Evolutionary conservation across 1,140 invertebrate genomes (phyloP).

Genomic region (Teleopsis dalmanni): DNA sequence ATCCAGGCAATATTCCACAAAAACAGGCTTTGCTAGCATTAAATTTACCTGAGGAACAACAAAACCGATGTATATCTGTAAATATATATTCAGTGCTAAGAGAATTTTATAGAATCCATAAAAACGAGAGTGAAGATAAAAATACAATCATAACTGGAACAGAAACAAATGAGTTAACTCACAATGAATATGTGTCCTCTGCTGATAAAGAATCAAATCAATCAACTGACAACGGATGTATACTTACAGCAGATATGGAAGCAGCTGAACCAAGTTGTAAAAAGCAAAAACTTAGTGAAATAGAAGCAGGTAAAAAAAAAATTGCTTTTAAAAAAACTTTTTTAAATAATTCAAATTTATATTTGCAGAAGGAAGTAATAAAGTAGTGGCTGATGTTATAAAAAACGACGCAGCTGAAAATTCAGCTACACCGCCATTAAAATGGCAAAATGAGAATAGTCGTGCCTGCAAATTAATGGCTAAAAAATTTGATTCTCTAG

Average conservation of each 20-base stretch:
- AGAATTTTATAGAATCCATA: slow-evolving; percentile 54
- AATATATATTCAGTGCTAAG: slow-evolving; percentile 67
- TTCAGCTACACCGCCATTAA: slow-evolving; percentile 30
- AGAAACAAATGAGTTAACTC: slow-evolving; percentile 10
- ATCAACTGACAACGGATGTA: not conserved
- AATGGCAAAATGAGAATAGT: slow-evolving; percentile 60
- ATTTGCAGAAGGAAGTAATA: slow-evolving; percentile 11
- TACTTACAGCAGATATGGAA: slow-evolving; percentile 16
- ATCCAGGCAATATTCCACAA: slow-evolving; percentile 69
- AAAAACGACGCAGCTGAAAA: not conserved
- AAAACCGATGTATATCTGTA: slow-evolving; percentile 57
- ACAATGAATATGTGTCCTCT: too few species aligned
- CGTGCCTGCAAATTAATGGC: slow-evolving; percentile 51
- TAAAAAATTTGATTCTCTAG: slow-evolving; percentile 65
- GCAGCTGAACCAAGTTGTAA: slow-evolving; percentile 27
- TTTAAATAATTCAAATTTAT: slow-evolving; percentile 1
- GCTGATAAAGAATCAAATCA: not conserved
- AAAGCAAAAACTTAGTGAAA: slow-evolving; percentile 40
- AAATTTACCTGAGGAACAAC: slow-evolving; percentile 63
- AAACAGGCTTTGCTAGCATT: slow-evolving; percentile 69
- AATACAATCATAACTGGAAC: slow-evolving; percentile 17
- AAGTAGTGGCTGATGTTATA: not conserved
- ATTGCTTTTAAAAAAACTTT: slow-evolving; percentile 4
- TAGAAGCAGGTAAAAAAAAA: slow-evolving; percentile 8
- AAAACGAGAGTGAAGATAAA: too few species aligned